These are phyloP conservation scores for Suillia variegata DNA, from an alignment of 2,888 invertebrate genomes.

Conservation along the genomic window DNA sequence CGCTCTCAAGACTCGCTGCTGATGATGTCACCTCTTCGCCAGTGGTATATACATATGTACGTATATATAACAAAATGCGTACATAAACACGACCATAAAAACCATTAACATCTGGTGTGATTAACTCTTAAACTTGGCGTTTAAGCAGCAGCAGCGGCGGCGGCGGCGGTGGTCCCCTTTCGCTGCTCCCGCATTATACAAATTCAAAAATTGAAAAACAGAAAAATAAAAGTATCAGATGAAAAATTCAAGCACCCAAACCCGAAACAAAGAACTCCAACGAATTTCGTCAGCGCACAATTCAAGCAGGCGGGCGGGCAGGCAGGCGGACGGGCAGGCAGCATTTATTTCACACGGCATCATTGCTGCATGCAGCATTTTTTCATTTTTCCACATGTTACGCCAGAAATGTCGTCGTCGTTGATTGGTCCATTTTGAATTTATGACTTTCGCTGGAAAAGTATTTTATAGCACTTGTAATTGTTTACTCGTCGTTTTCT, in stretches of 20 bases:
- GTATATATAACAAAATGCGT: too few relatives aligned
- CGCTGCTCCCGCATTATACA: background rate
- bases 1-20: too few relatives aligned
- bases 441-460: slow-evolving; percentile 56
- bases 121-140: slow-evolving; percentile 47
- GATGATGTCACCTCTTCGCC: slow-evolving; percentile 3
- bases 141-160: too few relatives aligned
- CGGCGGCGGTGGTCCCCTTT: background rate
- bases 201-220: too few relatives aligned
- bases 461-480: slow-evolving; percentile 56
- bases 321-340: too few relatives aligned
- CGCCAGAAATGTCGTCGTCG: slow-evolving; percentile 22
- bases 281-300: too few relatives aligned
- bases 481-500: too few relatives aligned
- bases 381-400: slow-evolving; percentile 23
- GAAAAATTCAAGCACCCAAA: too few relatives aligned
- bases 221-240: too few relatives aligned
- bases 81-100: slow-evolving; percentile 51
- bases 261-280: background rate
- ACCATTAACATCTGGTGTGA: slow-evolving; percentile 59
- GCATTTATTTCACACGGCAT: slow-evolving; percentile 46
- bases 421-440: slow-evolving; percentile 46
- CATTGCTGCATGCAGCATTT: slow-evolving; percentile 37
- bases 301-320: too few relatives aligned
- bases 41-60: too few relatives aligned